These are phyloP conservation scores for Clarias platycephalus DNA, from an alignment of 2,797 vertebrate genomes.

Conservation along the genomic window DNA sequence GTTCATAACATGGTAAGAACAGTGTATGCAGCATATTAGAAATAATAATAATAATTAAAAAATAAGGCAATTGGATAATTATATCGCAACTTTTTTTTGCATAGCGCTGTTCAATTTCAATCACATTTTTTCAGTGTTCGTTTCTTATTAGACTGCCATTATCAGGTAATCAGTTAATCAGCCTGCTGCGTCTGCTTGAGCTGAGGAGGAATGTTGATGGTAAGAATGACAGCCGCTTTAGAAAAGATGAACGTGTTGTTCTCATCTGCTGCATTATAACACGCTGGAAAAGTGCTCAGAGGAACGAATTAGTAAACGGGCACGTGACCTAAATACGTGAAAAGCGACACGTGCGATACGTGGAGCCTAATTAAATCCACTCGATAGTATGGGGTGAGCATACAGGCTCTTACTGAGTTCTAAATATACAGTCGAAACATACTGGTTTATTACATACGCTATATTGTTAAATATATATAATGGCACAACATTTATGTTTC, in stretches of 20 bases:
- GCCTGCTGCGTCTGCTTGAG: background rate
- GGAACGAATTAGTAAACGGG: background rate
- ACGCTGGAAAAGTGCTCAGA: background rate
- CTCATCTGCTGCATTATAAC: background rate
- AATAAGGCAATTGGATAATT: background rate
- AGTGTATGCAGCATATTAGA: background rate
- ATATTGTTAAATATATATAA: too few species aligned
- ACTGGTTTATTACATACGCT: too few species aligned
- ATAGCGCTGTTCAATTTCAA: background rate
- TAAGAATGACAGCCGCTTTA: conserved; percentile 2
- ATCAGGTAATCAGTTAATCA: background rate
- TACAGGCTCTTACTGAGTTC: too few species aligned
- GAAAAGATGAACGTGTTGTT: background rate
- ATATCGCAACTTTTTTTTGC: background rate
- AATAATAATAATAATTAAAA: background rate
- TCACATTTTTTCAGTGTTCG: background rate
- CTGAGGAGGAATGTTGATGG: background rate
- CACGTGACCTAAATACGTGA: conserved; percentile 7
- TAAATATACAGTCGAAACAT: too few species aligned
- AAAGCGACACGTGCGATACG: background rate
- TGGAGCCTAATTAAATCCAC: background rate
- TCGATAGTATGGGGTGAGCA: background rate
- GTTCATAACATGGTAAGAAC: background rate
- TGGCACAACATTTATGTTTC: too few species aligned
- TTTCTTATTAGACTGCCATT: background rate